phyloP scores from a whole-genome alignment of 2,888 invertebrate species.

The Linnaemya tessellans region DNA sequence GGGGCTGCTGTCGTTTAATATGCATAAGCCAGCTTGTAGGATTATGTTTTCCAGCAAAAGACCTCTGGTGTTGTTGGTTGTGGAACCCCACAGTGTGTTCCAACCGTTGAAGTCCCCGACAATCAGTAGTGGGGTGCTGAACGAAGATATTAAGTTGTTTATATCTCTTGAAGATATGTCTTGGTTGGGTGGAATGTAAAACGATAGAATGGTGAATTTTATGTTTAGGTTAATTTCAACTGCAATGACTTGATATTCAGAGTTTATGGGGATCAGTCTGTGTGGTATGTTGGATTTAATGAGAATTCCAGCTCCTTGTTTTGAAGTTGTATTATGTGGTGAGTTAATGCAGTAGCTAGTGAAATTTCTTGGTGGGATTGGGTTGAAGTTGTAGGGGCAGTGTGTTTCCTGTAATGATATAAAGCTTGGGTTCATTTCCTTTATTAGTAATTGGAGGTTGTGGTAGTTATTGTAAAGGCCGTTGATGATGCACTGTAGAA shows the following conservation, averaged over 20 bases:
- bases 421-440: too few species aligned
- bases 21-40: not conserved
- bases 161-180: not conserved
- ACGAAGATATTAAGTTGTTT: not conserved
- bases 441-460: not conserved
- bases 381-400: too few species aligned
- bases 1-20: not conserved
- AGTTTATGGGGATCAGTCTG: not conserved
- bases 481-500: too few species aligned
- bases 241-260: not conserved
- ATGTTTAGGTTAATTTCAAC: not conserved
- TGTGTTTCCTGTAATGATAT: too few species aligned
- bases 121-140: not conserved
- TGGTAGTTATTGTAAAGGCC: too few species aligned
- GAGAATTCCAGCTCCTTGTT: not conserved
- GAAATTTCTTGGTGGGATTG: too few species aligned
- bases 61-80: slow-evolving; percentile 1
- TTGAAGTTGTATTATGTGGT: not conserved
- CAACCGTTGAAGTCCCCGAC: not conserved
- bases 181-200: not conserved
- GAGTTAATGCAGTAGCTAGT: not conserved
- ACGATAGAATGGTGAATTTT: not conserved
- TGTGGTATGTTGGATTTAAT: not conserved
- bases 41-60: not conserved
- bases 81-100: not conserved